Base-by-base conservation (phyloP, 1,140 invertebrate species). In the Oscheius sp. region DNA sequence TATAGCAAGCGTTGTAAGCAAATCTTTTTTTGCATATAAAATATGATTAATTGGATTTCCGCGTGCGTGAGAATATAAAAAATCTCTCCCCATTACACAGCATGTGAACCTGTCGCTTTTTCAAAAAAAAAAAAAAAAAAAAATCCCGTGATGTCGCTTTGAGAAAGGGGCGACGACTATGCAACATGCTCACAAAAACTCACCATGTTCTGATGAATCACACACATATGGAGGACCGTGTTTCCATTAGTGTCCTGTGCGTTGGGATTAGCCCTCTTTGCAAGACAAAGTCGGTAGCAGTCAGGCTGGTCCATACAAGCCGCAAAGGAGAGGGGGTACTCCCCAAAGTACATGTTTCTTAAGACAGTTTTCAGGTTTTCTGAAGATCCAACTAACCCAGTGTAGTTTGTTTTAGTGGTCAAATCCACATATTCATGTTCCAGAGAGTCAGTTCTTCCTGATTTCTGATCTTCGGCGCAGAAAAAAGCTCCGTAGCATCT, bases 171-270 rank as follows among this genome's bases (percentile, higher is more conserved):
- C n/a, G n/a, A n/a, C n/a, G n/a, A n/a, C n/a, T n/a, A n/a, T n/a
- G n/a, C n/a, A n/a, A n/a, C n/a, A n/a, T n/a, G n/a, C n/a, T n/a
- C 70, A 18, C n/a, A 23, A 1, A 68, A 68, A 20, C 67, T 69
- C 26, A 76, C 42, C 68, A 71, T 79, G 28, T 96, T 97, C 78
- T 96, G 90, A 84, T 96, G 93, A 81, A 99, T 97, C 45, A 97
- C 93, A 13, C 97, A 87, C 91, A 99, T 93, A 82, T 99, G 96
- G 2, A 97, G 86, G 1, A 94, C 92, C 0, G 94, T 97, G 81
- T 99, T 99, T 61, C 96, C 96, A 85, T 98, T 98, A 0, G 92
- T 93, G 82, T 99, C 96, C 86, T 96, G 93, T 28, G 90, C 90
- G 85, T 98, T 90, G 0, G 94, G 93, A 87, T 97, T 90, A 0